Evolutionary conservation across 2,888 invertebrate species (phyloP).

Genomic region (Yponomeuta sedellus): DNA sequence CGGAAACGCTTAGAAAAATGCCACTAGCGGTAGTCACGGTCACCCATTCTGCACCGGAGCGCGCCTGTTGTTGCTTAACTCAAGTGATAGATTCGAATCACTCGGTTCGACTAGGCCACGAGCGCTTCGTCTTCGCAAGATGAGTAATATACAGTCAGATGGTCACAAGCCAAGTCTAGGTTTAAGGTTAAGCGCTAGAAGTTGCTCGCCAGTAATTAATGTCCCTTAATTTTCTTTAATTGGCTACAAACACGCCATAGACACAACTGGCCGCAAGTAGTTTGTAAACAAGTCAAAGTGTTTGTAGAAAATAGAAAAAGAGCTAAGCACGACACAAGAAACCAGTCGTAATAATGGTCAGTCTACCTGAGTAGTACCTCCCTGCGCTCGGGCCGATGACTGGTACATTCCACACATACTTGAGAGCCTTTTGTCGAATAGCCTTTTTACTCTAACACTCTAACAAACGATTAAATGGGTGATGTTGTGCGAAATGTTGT

Average conservation of each 20-base stretch:
- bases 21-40: too few relatives aligned
- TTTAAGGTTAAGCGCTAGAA: too few relatives aligned
- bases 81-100: too few relatives aligned
- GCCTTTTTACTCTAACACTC: not conserved
- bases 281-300: not conserved
- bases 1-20: too few relatives aligned
- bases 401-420: constrained; percentile 36
- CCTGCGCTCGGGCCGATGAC: constrained; percentile 22
- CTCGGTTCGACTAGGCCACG: too few relatives aligned
- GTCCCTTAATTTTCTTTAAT: not conserved
- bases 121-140: too few relatives aligned
- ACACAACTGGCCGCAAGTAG: not conserved
- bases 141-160: too few relatives aligned
- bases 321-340: constrained; percentile 7
- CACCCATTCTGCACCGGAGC: too few relatives aligned
- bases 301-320: not conserved
- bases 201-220: not conserved
- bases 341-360: constrained; percentile 20
- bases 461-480: constrained; percentile 1
- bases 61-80: too few relatives aligned
- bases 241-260: not conserved
- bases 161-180: too few relatives aligned
- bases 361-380: constrained; percentile 32
- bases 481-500: not conserved
- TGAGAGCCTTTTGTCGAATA: constrained; percentile 19